These are phyloP conservation scores for Matsumurasca onukii DNA, from an alignment of 1,140 invertebrate species.

Conservation along the genomic window DNA sequence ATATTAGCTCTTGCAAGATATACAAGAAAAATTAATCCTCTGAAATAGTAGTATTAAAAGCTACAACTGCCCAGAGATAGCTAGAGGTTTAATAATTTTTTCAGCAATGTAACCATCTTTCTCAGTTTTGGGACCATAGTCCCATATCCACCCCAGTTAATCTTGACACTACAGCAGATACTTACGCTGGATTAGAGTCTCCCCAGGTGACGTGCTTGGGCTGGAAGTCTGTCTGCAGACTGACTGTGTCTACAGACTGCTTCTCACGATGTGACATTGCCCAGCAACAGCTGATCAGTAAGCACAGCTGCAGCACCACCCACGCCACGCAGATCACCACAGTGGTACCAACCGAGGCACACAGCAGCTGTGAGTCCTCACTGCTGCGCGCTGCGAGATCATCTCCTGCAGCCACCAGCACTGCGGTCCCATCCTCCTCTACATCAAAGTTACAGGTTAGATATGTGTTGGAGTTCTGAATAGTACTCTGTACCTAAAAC, in stretches of 20 bases:
- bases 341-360: slow-evolving; percentile 38
- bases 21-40: too few relatives aligned
- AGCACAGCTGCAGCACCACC: slow-evolving; percentile 48
- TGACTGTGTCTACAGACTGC: slow-evolving; percentile 47
- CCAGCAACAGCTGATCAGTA: slow-evolving; percentile 47
- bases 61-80: too few relatives aligned
- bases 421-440: too few relatives aligned
- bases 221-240: slow-evolving; percentile 49
- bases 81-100: too few relatives aligned
- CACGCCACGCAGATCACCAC: slow-evolving; percentile 47
- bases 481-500: too few relatives aligned
- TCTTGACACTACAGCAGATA: not conserved
- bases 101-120: too few relatives aligned
- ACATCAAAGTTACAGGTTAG: too few relatives aligned
- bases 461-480: too few relatives aligned
- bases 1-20: too few relatives aligned
- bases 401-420: not conserved
- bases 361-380: slow-evolving; percentile 28
- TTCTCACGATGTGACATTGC: slow-evolving; percentile 45
- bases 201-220: slow-evolving; percentile 50
- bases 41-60: too few relatives aligned
- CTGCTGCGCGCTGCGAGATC: not conserved
- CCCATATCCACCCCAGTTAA: too few relatives aligned
- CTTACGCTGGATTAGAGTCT: slow-evolving; percentile 36
- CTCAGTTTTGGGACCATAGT: too few relatives aligned